Evolutionary conservation across 2,113 vertebrate species (phyloP).

Genomic region (Anguilla japonica): DNA sequence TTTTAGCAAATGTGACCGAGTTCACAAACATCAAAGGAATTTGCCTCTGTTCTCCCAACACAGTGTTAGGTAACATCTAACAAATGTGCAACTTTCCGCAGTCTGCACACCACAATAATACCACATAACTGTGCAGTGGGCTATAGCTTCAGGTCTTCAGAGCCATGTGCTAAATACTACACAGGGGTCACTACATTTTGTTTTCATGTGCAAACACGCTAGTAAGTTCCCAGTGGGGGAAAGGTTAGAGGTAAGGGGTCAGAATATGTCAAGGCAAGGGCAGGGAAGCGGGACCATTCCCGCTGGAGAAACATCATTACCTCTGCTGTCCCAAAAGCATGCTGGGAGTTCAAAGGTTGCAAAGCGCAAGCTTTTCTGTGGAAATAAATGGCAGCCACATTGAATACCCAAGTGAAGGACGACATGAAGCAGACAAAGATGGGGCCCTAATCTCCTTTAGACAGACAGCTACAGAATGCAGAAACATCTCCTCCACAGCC

Average conservation of each 20-base stretch:
- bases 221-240: conserved; percentile 13
- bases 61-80: neutral
- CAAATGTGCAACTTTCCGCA: neutral
- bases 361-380: neutral
- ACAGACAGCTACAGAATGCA: neutral
- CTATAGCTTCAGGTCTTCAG: neutral
- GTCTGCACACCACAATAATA: neutral
- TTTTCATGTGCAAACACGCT: neutral
- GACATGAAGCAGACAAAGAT: neutral
- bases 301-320: neutral
- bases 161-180: conserved; percentile 33
- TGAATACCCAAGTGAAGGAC: neutral
- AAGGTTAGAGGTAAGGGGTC: neutral
- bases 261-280: neutral
- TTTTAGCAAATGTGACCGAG: no score
- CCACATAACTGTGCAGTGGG: neutral
- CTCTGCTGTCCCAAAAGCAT: neutral
- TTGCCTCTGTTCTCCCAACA: neutral
- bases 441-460: neutral
- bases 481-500: neutral
- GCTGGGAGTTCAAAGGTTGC: conserved; percentile 11
- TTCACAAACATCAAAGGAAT: neutral
- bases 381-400: neutral
- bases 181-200: conserved; percentile 23
- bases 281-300: neutral